A percentile compares a stretch with the other conserved stretches of the same genome.
phyloP scores from a whole-genome alignment of 2,888 invertebrate species.

The Meteorus cinctellus region DNA sequence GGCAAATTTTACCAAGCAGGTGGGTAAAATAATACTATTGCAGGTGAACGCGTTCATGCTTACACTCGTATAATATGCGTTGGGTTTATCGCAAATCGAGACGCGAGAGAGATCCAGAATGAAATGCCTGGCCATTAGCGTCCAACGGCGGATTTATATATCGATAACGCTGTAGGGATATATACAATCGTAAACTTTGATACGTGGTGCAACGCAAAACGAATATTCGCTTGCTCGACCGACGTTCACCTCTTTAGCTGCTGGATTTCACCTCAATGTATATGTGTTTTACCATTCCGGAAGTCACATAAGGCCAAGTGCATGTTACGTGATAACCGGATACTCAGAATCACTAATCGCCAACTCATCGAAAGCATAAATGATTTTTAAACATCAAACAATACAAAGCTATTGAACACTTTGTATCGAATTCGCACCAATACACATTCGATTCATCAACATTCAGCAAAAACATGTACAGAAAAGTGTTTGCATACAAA shows the following conservation, averaged over 20 bases:
- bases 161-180: slow-evolving; percentile 34
- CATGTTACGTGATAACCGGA: neutral
- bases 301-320: slow-evolving; percentile 45
- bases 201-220: slow-evolving; percentile 34
- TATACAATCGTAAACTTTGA: slow-evolving; percentile 48
- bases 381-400: slow-evolving; percentile 7
- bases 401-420: neutral
- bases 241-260: slow-evolving; percentile 2
- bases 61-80: slow-evolving; percentile 31
- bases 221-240: neutral
- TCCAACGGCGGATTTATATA: slow-evolving; percentile 45
- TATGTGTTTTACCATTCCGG: slow-evolving; percentile 59
- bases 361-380: slow-evolving; percentile 23
- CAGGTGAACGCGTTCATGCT: slow-evolving; percentile 38
- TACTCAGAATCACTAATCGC: neutral
- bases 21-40: slow-evolving; percentile 32
- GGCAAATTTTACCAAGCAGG: slow-evolving; percentile 39
- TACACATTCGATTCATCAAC: neutral
- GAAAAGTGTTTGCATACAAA: neutral
- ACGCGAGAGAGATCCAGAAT: slow-evolving; percentile 40
- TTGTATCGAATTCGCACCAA: neutral
- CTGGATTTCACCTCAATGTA: slow-evolving; percentile 43
- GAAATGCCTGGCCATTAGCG: slow-evolving; percentile 45
- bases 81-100: slow-evolving; percentile 37
- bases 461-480: neutral